Percentiles rank a stretch among this genome's conserved stretches.
Conservation (phyloP, 2,797 vertebrate genomes). For the Eulemur albifrons region DNA sequence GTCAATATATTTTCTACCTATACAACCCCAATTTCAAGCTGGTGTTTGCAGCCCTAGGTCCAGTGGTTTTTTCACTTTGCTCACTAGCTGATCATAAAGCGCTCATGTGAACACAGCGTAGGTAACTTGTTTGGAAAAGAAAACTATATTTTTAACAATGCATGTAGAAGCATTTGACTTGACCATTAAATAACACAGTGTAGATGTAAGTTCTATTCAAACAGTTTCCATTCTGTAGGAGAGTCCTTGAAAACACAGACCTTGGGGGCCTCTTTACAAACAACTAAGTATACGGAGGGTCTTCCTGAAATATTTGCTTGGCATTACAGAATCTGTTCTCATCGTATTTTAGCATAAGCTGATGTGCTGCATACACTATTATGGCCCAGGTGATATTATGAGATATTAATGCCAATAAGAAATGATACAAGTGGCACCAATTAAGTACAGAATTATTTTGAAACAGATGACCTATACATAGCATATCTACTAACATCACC, state of each 20-base stretch:
- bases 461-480: not conserved
- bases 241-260: constrained; percentile 1
- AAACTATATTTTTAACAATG: constrained; percentile 11
- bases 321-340: not conserved
- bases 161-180: not conserved
- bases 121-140: not conserved
- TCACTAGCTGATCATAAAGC: not conserved
- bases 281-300: not conserved
- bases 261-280: not conserved
- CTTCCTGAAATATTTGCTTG: constrained; percentile 10
- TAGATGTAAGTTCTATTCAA: not conserved
- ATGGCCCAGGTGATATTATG: not conserved
- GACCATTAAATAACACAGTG: not conserved
- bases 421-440: not conserved
- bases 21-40: not conserved
- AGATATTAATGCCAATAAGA: not conserved
- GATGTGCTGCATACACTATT: not conserved
- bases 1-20: not conserved
- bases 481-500: not conserved
- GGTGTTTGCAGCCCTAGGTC: not conserved
- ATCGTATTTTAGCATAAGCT: constrained; percentile 18
- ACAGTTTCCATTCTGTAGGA: not conserved
- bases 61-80: not conserved
- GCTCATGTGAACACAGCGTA: not conserved
- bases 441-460: constrained; percentile 6